Conservation (phyloP, 2,888 invertebrate genomes). For the Plebejus melissa region DNA sequence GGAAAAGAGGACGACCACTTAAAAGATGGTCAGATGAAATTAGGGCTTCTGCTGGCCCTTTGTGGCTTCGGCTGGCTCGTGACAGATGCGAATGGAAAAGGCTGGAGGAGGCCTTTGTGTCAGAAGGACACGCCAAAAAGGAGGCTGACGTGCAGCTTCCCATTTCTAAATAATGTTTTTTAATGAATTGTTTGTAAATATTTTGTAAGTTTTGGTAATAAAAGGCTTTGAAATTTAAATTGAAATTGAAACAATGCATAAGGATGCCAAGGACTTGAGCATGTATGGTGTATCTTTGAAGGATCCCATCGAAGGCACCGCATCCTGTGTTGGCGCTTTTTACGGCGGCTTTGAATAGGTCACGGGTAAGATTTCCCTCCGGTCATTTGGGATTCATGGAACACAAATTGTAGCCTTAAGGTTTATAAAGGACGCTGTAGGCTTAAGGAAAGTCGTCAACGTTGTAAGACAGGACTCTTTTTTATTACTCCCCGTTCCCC, state of each 20-base stretch:
- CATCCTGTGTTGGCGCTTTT: slow-evolving; percentile 45
- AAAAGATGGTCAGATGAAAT: too few relatives aligned
- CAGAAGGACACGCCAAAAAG: too few relatives aligned
- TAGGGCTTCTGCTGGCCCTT: too few relatives aligned
- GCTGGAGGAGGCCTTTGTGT: too few relatives aligned
- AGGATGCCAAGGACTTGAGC: slow-evolving; percentile 32
- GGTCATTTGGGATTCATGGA: slow-evolving; percentile 79
- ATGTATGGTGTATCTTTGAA: slow-evolving; percentile 32
- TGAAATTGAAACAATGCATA: neutral
- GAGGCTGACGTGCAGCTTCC: too few relatives aligned
- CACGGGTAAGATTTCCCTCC: slow-evolving; percentile 78
- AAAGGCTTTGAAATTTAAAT: too few relatives aligned
- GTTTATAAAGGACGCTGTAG: slow-evolving; percentile 74
- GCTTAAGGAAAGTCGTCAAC: slow-evolving; percentile 67
- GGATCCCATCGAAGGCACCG: slow-evolving; percentile 38
- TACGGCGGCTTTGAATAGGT: slow-evolving; percentile 68
- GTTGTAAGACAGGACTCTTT: slow-evolving; percentile 45
- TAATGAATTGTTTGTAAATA: too few relatives aligned
- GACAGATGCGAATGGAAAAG: too few relatives aligned
- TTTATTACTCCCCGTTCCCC: slow-evolving; percentile 49
- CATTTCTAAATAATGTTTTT: too few relatives aligned
- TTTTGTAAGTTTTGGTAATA: too few relatives aligned
- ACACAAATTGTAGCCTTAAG: slow-evolving; percentile 75
- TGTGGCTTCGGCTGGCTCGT: too few relatives aligned
- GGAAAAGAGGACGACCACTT: too few relatives aligned